phyloP scores from a whole-genome alignment of 2,113 vertebrate species.

The Artemisiospiza belli region DNA sequence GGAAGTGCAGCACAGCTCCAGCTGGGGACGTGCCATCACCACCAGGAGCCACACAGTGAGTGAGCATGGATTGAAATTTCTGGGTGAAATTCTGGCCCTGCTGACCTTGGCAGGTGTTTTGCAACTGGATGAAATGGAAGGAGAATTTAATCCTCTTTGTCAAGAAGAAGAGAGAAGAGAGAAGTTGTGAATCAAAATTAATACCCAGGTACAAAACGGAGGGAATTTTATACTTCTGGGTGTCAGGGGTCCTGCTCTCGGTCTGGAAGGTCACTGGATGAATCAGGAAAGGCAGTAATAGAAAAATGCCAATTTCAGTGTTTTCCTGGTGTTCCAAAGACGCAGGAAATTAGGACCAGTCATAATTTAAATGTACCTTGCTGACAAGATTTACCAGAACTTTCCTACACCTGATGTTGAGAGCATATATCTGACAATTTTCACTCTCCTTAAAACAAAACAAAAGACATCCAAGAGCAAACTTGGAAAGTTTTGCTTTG shows the following conservation, averaged over 20 bases:
- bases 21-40: neutral
- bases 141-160: neutral
- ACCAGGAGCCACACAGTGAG: neutral
- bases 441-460: neutral
- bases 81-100: neutral
- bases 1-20: neutral
- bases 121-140: neutral
- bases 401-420: neutral
- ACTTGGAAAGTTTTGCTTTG: neutral
- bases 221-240: neutral
- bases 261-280: neutral
- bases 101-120: neutral
- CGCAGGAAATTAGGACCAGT: neutral
- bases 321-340: neutral
- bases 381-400: neutral
- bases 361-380: neutral
- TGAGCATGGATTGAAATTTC: rapidly evolving
- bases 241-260: neutral
- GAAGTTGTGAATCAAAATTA: neutral
- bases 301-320: neutral
- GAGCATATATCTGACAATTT: neutral
- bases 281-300: neutral
- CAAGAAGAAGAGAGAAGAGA: neutral
- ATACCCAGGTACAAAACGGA: neutral
- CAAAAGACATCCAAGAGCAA: neutral